Conservation (phyloP, 2,888 invertebrate species). For the Protophormia terraenovae region DNA sequence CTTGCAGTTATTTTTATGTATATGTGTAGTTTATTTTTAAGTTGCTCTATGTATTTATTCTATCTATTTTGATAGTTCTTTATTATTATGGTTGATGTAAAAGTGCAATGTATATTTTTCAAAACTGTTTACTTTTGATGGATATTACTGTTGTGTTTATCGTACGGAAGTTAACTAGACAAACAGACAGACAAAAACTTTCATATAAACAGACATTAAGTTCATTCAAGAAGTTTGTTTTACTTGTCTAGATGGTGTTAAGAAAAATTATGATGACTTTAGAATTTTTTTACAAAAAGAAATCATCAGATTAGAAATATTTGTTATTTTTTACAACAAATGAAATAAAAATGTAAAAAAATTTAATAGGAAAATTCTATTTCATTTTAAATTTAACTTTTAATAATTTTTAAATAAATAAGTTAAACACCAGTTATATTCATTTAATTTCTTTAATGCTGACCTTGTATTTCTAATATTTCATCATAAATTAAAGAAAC, state of each 20-base stretch:
- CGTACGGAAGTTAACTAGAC: slow-evolving; percentile 36
- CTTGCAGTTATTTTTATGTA: neutral
- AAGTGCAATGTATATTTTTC: neutral
- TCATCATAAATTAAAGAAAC: no score
- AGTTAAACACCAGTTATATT: no score
- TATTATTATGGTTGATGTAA: neutral
- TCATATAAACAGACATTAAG: neutral
- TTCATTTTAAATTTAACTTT: no score
- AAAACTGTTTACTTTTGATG: slow-evolving; percentile 47
- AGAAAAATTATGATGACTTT: slow-evolving; percentile 11
- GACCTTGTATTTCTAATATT: no score
- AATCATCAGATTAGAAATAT: neutral
- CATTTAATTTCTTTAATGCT: no score
- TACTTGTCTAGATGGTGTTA: neutral
- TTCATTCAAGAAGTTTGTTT: neutral
- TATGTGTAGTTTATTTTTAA: neutral
- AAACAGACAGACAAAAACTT: slow-evolving; percentile 18
- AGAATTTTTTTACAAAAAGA: neutral
- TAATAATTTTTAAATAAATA: no score
- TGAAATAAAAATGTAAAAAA: no score
- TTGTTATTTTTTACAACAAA: neutral
- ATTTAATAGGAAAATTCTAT: no score
- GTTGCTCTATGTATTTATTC: neutral
- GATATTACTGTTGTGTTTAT: slow-evolving; percentile 35
- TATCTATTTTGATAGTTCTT: neutral